phyloP scores from a whole-genome alignment of 2,888 invertebrate species.

The Cactoblastis cactorum region DNA sequence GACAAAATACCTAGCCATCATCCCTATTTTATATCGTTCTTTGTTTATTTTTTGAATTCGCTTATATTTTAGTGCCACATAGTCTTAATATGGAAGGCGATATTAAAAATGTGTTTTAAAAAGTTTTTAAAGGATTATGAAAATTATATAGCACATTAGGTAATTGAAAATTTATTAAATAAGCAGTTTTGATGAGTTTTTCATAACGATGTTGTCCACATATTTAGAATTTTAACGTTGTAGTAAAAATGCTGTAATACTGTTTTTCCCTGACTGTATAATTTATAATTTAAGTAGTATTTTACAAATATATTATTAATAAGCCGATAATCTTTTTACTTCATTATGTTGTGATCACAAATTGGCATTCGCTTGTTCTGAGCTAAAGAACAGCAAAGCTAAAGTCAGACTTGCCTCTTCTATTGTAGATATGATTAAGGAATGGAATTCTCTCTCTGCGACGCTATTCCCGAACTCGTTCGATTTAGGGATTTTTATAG shows the following conservation, averaged over 20 bases:
- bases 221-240: not conserved
- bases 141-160: conserved; percentile 8
- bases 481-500: too few species aligned
- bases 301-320: not conserved
- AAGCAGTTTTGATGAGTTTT: conserved; percentile 1
- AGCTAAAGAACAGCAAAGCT: too few species aligned
- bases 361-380: too few species aligned
- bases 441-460: too few species aligned
- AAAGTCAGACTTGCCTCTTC: too few species aligned
- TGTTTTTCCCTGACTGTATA: not conserved
- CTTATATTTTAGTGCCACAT: conserved; percentile 1
- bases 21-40: not conserved
- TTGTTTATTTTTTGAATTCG: not conserved
- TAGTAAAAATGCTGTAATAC: not conserved
- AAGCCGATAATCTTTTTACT: too few species aligned
- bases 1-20: too few species aligned
- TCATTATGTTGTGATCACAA: too few species aligned
- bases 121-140: not conserved
- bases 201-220: conserved; percentile 6
- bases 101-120: not conserved
- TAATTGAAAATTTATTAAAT: conserved; percentile 1
- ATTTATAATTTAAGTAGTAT: not conserved
- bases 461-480: too few species aligned
- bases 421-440: too few species aligned
- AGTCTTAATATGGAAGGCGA: not conserved